These are phyloP conservation scores for Hipposideros armiger DNA, from an alignment of 2,113 vertebrate genomes.

Conservation along the genomic window DNA sequence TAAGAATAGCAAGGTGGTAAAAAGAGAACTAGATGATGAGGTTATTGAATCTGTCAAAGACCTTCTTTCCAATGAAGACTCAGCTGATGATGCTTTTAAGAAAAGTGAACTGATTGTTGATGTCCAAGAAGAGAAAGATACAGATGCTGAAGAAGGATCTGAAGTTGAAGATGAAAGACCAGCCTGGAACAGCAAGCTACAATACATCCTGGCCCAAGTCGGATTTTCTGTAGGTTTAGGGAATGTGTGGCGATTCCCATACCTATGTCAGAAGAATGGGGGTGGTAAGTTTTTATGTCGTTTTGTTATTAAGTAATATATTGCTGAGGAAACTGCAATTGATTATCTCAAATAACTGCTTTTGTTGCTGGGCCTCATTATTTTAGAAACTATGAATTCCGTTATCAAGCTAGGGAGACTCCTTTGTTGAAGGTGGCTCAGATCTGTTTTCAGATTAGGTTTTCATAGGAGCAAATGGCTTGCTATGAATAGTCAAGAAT, in stretches of 20 bases:
- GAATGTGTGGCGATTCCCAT: slow-evolving; percentile 99
- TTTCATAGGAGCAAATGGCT: slow-evolving; percentile 35
- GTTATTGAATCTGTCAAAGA: slow-evolving; percentile 97
- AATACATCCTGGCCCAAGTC: slow-evolving; percentile 98
- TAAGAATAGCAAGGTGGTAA: slow-evolving; percentile 98
- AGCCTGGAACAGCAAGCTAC: slow-evolving; percentile 98
- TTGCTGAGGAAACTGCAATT: neutral
- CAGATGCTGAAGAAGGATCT: slow-evolving; percentile 91
- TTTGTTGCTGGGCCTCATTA: neutral
- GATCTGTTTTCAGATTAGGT: slow-evolving; percentile 52
- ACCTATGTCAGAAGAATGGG: slow-evolving; percentile 99
- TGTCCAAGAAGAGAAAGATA: slow-evolving; percentile 91
- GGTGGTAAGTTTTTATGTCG: slow-evolving; percentile 92
- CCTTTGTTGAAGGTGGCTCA: slow-evolving; percentile 27
- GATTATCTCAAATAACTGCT: neutral
- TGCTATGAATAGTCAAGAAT: neutral
- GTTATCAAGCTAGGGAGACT: neutral
- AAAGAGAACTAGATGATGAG: slow-evolving; percentile 98
- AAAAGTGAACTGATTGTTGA: slow-evolving; percentile 94
- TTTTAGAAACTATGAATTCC: slow-evolving; percentile 53
- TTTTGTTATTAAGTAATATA: neutral
- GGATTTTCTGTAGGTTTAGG: slow-evolving; percentile 99
- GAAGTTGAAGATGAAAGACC: slow-evolving; percentile 94
- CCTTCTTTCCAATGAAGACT: slow-evolving; percentile 98
- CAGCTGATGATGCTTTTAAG: slow-evolving; percentile 95